Evolutionary conservation across 2,113 vertebrate genomes (phyloP).

Genomic region (Prinia subflava): DNA sequence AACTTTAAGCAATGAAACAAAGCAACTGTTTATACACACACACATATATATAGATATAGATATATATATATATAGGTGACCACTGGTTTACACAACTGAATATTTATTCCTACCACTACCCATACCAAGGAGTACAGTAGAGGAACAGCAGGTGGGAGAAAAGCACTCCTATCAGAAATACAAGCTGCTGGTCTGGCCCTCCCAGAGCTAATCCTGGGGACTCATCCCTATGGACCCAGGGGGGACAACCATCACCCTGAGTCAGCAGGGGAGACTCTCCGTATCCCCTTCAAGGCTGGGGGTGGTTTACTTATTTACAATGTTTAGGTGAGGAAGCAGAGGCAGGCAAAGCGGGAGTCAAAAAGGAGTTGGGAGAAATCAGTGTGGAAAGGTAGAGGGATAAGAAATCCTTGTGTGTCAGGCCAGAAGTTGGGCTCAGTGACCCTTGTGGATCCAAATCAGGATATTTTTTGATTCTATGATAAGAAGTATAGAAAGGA

Average conservation of each 20-base stretch:
- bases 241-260: rapidly evolving
- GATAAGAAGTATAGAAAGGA: not conserved
- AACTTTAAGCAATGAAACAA: not conserved
- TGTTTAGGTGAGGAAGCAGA: not conserved
- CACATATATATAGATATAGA: too few relatives aligned
- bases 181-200: rapidly evolving
- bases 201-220: not conserved
- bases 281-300: not conserved
- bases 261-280: rapidly evolving
- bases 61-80: too few relatives aligned
- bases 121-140: rapidly evolving
- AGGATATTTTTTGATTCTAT: not conserved
- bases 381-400: not conserved
- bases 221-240: not conserved
- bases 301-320: not conserved
- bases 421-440: not conserved
- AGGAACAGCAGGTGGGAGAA: not conserved
- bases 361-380: not conserved
- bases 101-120: not conserved
- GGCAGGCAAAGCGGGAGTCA: not conserved
- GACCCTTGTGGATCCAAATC: not conserved
- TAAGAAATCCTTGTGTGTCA: not conserved
- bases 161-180: not conserved
- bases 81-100: not conserved
- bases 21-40: not conserved